Evolutionary conservation across 2,888 invertebrate genomes (phyloP).

Genomic region (Rhabditophanes sp.): DNA sequence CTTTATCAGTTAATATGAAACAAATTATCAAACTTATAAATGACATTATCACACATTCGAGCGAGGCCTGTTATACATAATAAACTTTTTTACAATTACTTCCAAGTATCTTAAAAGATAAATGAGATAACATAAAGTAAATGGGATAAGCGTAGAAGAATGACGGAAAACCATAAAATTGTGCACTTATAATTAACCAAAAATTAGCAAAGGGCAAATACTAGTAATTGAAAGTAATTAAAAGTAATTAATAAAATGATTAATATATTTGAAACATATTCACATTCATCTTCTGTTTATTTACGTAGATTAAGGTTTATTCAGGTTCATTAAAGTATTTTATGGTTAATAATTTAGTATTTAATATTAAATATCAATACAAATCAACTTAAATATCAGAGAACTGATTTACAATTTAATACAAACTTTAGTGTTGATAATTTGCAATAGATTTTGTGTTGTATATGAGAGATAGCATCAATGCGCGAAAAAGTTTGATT

Average conservation of each 20-base stretch:
- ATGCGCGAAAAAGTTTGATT: no score
- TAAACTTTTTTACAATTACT: no score
- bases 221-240: neutral
- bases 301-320: neutral
- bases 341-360: neutral
- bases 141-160: no score
- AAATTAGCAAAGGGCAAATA: conserved; percentile 1
- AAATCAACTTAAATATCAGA: neutral
- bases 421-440: neutral
- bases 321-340: neutral
- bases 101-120: no score
- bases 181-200: neutral
- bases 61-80: no score
- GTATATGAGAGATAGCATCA: neutral
- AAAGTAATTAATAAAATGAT: neutral
- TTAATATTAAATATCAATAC: neutral
- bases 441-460: neutral
- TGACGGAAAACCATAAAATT: neutral
- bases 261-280: neutral
- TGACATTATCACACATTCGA: no score
- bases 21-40: neutral
- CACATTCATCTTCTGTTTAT: neutral
- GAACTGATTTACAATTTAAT: neutral
- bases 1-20: no score
- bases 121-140: no score